Percentiles rank a stretch among this genome's conserved stretches.
Evolutionary conservation across 2,113 vertebrate genomes (phyloP).

Genomic region (Indicator maculatus): DNA sequence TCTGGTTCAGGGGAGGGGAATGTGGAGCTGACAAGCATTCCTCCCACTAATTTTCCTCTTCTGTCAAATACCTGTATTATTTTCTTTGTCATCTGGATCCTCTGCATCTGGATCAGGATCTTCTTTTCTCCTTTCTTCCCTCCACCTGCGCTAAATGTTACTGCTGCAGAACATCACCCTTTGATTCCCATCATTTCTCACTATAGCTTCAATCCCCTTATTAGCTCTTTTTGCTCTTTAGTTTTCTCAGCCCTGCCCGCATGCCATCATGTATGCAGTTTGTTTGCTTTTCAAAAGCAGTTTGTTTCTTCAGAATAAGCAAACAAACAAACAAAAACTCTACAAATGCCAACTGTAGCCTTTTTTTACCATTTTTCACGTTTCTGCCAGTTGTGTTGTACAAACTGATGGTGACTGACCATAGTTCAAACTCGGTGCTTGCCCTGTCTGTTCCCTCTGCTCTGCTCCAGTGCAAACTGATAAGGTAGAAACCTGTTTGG

Average conservation of each 20-base stretch:
- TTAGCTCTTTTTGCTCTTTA: not conserved
- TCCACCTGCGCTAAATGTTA: slow-evolving; percentile 22
- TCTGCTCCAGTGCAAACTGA: not conserved
- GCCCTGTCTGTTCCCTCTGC: not conserved
- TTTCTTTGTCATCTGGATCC: slow-evolving; percentile 62
- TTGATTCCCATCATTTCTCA: slow-evolving; percentile 2
- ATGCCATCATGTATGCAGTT: not conserved
- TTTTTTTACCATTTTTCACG: not conserved
- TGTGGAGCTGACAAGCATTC: slow-evolving; percentile 39
- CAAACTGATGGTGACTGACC: not conserved
- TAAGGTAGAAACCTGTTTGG: not conserved
- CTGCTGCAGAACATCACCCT: not conserved
- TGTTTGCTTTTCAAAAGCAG: not conserved
- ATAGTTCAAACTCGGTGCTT: not conserved
- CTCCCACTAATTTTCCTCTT: slow-evolving; percentile 52
- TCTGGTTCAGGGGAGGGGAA: not conserved
- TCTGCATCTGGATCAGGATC: slow-evolving; percentile 32
- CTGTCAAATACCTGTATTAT: slow-evolving; percentile 56
- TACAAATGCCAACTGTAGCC: not conserved
- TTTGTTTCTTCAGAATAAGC: not conserved
- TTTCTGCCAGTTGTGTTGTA: not conserved
- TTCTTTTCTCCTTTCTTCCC: slow-evolving; percentile 24
- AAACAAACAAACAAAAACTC: not conserved
- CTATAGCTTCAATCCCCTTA: not conserved
- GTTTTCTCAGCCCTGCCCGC: not conserved